Base-by-base conservation (phyloP, 2,113 vertebrate genomes). In the Heloderma charlesbogerti region DNA sequence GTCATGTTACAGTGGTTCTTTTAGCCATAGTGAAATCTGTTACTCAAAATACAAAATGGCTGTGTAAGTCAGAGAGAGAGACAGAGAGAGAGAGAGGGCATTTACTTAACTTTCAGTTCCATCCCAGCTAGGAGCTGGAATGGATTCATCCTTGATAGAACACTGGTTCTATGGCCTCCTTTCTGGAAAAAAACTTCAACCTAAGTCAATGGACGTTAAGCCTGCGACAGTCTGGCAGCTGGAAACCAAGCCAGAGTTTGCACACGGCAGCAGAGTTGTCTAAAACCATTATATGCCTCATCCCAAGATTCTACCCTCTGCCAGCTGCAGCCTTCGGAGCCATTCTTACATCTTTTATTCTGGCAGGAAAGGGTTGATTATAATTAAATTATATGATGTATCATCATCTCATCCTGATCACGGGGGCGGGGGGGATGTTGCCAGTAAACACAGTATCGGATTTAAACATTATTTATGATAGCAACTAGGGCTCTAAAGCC, bases 401-500 rank as follows among this genome's bases (percentile, higher is more conserved):
- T 91, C 85, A 4, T 91, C 85, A 67, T 82, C 77, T 90, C 48
- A 71, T 40, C 13, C 40, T 48, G 18, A 80, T 90, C 51, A 43
- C 16, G 10, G 29, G 67, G 72, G n/a, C 67, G 71, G 92, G 89
- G 77, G 94, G 94, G 86, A 91, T 0, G 79, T 34, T 78, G 72
- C 79, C 80, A 25, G 20, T 90, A 88, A 93, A 91, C 85, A 88
- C 1, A 4, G 37, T 45, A 89, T 22, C 0, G 2, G 45, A 66
- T 90, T 91, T 86, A 80, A 84, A 81, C 6, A 29, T 91, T 88
- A 90, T 91, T 94, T 93, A 87, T 51, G 80, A 45, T 8, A 60
- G 18, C 37, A 81, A 87, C 90, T 45, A 0, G 0, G 51, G 57
- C 69, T 69, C 0, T 0, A 31, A 18, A 90, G 34, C 88, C 0